These are phyloP conservation scores for Brenthis hecate DNA, from an alignment of 2,888 invertebrate genomes.

Conservation along the genomic window DNA sequence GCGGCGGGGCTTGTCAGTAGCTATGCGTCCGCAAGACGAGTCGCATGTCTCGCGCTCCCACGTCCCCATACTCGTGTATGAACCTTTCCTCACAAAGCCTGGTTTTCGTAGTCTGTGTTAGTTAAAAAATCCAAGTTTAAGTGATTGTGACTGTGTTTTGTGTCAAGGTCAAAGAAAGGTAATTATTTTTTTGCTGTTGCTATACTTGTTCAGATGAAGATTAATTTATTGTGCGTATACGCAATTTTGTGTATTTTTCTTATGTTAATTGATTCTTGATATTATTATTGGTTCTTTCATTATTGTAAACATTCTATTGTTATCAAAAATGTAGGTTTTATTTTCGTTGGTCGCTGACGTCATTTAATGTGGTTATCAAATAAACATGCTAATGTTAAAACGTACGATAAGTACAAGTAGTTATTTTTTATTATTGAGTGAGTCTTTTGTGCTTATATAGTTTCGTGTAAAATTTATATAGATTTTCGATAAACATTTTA, in stretches of 20 bases:
- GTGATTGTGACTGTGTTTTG: slow-evolving; percentile 28
- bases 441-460: not conserved
- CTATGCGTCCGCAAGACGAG: slow-evolving; percentile 54
- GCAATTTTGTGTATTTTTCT: slow-evolving; percentile 10
- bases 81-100: slow-evolving; percentile 17
- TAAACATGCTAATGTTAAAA: slow-evolving; percentile 38
- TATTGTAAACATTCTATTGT: slow-evolving; percentile 7
- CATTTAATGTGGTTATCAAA: slow-evolving; percentile 38
- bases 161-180: slow-evolving; percentile 27
- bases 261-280: not conserved
- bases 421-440: slow-evolving; percentile 14
- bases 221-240: slow-evolving; percentile 19
- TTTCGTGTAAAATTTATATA: not conserved
- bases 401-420: slow-evolving; percentile 32
- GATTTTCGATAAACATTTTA: not conserved
- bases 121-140: slow-evolving; percentile 19
- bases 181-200: not conserved
- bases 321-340: slow-evolving; percentile 21
- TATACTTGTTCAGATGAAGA: not conserved
- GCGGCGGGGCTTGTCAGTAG: slow-evolving; percentile 68
- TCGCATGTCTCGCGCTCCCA: slow-evolving; percentile 48
- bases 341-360: slow-evolving; percentile 27
- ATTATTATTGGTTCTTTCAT: not conserved
- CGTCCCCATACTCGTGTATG: slow-evolving; percentile 19
- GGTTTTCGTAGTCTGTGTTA: slow-evolving; percentile 27